phyloP scores from a whole-genome alignment of 2,888 invertebrate genomes.

The Chloroclysta siterata region DNA sequence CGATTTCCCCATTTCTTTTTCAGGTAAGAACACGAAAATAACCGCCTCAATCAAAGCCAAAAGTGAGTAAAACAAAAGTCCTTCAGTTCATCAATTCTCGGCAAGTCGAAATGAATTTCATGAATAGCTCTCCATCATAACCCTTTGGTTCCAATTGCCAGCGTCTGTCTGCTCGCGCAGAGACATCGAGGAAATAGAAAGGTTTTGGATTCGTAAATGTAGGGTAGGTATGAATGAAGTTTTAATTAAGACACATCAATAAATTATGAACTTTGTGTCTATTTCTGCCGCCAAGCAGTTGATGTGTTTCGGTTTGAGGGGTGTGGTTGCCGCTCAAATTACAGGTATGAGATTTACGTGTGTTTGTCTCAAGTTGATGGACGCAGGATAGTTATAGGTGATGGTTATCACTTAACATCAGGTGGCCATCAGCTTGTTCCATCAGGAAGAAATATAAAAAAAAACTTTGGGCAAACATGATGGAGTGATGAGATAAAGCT shows the following conservation, averaged over 20 bases:
- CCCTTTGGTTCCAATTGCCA: constrained; percentile 26
- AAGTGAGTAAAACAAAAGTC: constrained; percentile 21
- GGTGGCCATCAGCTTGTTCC: too few species aligned
- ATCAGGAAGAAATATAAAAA: too few species aligned
- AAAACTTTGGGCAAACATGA: too few species aligned
- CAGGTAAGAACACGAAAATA: constrained; percentile 25
- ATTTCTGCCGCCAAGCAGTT: too few species aligned
- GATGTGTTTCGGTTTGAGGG: too few species aligned
- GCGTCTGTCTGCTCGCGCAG: constrained; percentile 18
- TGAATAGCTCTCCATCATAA: constrained; percentile 35
- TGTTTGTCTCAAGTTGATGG: too few species aligned
- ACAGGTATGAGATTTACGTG: too few species aligned
- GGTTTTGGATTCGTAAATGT: not conserved
- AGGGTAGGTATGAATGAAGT: not conserved
- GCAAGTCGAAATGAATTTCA: constrained; percentile 32
- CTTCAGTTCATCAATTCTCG: constrained; percentile 22
- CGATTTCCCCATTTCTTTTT: constrained; percentile 4
- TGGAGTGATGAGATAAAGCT: too few species aligned
- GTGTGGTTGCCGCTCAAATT: too few species aligned
- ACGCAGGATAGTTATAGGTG: too few species aligned
- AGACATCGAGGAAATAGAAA: constrained; percentile 16
- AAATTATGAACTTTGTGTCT: not conserved
- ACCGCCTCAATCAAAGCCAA: constrained; percentile 12
- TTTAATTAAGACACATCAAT: not conserved
- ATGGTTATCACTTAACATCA: too few species aligned